Percentiles rank a stretch among this genome's conserved stretches.
Evolutionary conservation across 2,888 invertebrate genomes (phyloP).

Genomic region (Pseudococcus longispinus): DNA sequence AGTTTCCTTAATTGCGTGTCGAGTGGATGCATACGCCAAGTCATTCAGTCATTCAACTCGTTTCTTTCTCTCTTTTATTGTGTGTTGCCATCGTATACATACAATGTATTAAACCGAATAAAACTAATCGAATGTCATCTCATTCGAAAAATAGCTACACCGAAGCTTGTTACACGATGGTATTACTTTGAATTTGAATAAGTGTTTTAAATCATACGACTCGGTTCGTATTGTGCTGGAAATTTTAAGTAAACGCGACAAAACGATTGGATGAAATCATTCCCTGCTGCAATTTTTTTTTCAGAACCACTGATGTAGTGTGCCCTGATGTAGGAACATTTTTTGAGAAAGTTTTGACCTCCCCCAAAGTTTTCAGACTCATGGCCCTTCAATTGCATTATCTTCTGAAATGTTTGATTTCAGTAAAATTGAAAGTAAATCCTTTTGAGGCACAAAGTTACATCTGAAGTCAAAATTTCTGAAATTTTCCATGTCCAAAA

Average conservation of each 20-base stretch:
- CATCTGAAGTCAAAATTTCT: too few relatives aligned
- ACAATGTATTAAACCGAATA: conserved; percentile 36
- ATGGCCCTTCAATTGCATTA: too few relatives aligned
- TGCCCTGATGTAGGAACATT: too few relatives aligned
- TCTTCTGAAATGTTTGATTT: too few relatives aligned
- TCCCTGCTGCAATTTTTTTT: too few relatives aligned
- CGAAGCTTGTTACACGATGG: not conserved
- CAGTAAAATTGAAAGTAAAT: too few relatives aligned
- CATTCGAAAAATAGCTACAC: conserved; percentile 1
- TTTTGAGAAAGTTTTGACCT: too few relatives aligned
- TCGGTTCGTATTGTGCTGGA: not conserved
- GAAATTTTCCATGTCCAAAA: too few relatives aligned
- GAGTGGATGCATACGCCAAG: not conserved
- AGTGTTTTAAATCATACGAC: not conserved
- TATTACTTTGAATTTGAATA: not conserved
- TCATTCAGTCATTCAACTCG: not conserved
- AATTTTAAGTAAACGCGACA: not conserved
- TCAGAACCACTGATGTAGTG: too few relatives aligned
- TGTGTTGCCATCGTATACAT: not conserved
- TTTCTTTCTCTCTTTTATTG: not conserved
- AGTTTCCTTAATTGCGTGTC: conserved; percentile 41
- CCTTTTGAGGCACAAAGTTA: too few relatives aligned
- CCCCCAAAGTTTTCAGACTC: too few relatives aligned
- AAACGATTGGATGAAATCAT: not conserved
- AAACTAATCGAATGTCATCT: conserved; percentile 41